Percentiles rank a stretch among this genome's conserved stretches.
Evolutionary conservation across 2,113 vertebrate species (phyloP).

Genomic region (Gracilinanus agilis): DNA sequence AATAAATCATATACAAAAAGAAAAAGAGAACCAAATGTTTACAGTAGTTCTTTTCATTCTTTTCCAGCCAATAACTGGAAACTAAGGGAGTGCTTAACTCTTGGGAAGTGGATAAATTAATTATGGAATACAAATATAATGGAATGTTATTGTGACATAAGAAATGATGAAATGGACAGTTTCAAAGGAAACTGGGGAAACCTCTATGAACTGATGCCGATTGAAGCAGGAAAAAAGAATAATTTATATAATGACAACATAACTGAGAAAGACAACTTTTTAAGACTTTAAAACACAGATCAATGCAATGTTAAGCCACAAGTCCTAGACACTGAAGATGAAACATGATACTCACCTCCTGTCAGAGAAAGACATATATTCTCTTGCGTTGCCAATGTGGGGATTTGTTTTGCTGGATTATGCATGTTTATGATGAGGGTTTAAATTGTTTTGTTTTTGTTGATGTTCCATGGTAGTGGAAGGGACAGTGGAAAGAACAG

Average conservation of each 20-base stretch:
- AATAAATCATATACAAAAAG: background rate
- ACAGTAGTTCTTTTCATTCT: background rate
- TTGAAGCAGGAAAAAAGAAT: background rate
- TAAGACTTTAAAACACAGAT: background rate
- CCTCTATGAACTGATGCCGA: background rate
- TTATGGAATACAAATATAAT: background rate
- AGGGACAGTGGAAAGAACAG: background rate
- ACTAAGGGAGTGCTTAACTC: background rate
- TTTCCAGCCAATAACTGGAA: background rate
- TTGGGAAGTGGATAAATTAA: background rate
- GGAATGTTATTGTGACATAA: background rate
- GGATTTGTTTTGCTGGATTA: background rate
- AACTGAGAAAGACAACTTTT: background rate
- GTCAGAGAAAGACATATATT: background rate
- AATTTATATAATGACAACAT: background rate
- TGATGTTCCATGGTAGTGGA: background rate
- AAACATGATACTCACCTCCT: background rate
- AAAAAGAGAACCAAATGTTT: background rate
- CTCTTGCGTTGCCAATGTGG: background rate
- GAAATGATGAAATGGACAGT: background rate
- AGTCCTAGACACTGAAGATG: background rate
- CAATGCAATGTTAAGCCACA: background rate
- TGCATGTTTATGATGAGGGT: background rate
- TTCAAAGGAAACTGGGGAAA: background rate
- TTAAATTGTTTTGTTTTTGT: background rate